Conservation (phyloP, 2,797 vertebrate species). For the Odontamblyopus lacepedii region DNA sequence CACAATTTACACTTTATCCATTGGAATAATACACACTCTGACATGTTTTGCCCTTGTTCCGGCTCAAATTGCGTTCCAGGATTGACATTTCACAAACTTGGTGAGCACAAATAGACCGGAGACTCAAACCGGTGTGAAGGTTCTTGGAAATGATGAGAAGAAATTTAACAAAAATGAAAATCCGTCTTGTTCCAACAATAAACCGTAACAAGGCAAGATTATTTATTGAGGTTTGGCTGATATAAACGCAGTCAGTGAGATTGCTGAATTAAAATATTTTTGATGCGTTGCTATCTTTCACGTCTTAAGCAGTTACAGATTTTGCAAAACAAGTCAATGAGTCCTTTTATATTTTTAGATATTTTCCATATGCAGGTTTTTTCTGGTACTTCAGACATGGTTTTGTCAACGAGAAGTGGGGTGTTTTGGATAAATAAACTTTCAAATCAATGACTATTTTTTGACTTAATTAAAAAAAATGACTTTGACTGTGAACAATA, state of each 20-base stretch:
- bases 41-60: conserved; percentile 6
- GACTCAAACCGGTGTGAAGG: neutral
- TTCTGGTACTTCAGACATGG: neutral
- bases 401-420: neutral
- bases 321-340: neutral
- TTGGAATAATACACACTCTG: conserved; percentile 7
- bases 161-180: conserved; percentile 1
- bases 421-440: neutral
- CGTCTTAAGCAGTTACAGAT: neutral
- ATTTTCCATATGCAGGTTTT: neutral
- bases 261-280: neutral
- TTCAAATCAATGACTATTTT: too few relatives aligned
- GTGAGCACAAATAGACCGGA: neutral
- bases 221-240: neutral
- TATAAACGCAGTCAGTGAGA: neutral
- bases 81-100: conserved; percentile 4
- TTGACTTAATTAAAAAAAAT: too few relatives aligned
- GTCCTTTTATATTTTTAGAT: neutral
- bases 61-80: neutral
- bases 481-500: too few relatives aligned
- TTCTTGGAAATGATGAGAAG: conserved; percentile 9
- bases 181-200: conserved; percentile 7
- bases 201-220: neutral
- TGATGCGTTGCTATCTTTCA: neutral
- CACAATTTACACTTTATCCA: conserved; percentile 13